Evolutionary conservation across 2,888 invertebrate species (phyloP).

Genomic region (Dasysyrphus tricinctus): DNA sequence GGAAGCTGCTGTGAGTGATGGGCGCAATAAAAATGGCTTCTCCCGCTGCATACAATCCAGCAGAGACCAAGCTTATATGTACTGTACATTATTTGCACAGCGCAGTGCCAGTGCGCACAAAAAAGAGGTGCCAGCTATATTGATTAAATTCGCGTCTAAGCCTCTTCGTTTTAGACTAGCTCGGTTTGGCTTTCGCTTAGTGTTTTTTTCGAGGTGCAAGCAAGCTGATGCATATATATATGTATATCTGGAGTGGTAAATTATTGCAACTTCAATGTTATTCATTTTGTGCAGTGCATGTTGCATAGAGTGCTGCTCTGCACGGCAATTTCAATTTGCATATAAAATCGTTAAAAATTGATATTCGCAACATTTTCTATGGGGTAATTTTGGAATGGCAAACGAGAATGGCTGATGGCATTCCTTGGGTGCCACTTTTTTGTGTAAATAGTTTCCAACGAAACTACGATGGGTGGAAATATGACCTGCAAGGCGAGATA

Average conservation of each 20-base stretch:
- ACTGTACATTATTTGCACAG: constrained; percentile 36
- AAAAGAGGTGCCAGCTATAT: constrained; percentile 60
- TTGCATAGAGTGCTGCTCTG: constrained; percentile 3
- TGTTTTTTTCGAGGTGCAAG: constrained; percentile 1
- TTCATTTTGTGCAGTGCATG: constrained; percentile 59
- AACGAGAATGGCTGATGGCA: constrained; percentile 48
- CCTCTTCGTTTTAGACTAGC: constrained; percentile 13
- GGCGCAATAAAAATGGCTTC: constrained; percentile 69
- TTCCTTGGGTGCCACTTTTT: constrained; percentile 42
- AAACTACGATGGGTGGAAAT: constrained; percentile 13
- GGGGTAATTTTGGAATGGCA: constrained; percentile 62
- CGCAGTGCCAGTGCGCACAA: constrained; percentile 3
- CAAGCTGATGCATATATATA: constrained; percentile 29
- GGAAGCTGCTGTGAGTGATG: constrained; percentile 74
- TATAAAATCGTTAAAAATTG: constrained; percentile 75
- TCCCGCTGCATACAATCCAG: constrained; percentile 18
- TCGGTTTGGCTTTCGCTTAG: not conserved
- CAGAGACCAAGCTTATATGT: not conserved
- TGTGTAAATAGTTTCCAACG: not conserved
- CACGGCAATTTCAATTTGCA: constrained; percentile 72
- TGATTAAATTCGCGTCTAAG: constrained; percentile 60
- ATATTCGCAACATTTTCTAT: constrained; percentile 68
- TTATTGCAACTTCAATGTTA: constrained; percentile 69
- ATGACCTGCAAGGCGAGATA: constrained; percentile 32
- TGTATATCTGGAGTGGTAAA: constrained; percentile 68